Evolutionary conservation across 2,113 vertebrate species (phyloP).

Genomic region (Onychostoma macrolepis): DNA sequence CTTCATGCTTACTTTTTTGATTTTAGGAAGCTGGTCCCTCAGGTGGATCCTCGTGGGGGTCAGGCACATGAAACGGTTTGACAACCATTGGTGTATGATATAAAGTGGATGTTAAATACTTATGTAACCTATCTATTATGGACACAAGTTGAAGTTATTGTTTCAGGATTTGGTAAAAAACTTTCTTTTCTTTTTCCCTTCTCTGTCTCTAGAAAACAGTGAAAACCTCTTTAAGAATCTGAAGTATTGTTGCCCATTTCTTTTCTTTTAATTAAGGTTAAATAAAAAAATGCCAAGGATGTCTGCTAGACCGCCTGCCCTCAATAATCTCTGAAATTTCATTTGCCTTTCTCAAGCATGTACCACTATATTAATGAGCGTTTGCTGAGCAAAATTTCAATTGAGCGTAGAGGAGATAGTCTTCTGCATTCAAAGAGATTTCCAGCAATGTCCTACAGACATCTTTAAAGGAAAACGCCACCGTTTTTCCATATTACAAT

Average conservation of each 20-base stretch:
- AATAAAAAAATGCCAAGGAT: conserved; percentile 43
- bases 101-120: background rate
- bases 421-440: background rate
- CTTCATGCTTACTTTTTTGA: background rate
- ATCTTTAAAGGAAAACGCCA: background rate
- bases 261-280: conserved; percentile 56
- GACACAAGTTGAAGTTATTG: background rate
- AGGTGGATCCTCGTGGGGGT: background rate
- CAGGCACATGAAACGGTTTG: background rate
- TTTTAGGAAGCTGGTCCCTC: background rate
- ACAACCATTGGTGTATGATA: background rate
- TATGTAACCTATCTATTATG: background rate
- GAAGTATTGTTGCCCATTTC: conserved; percentile 30
- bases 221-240: background rate
- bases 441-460: conserved; percentile 16
- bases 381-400: conserved; percentile 48
- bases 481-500: no score
- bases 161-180: conserved; percentile 9
- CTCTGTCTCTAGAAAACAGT: background rate
- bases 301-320: conserved; percentile 36
- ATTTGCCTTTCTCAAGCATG: conserved; percentile 51
- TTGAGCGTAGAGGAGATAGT: conserved; percentile 22
- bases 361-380: conserved; percentile 45
- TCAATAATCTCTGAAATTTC: conserved; percentile 42
- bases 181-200: background rate